Percentiles rank a stretch among this genome's conserved stretches.
These are phyloP conservation scores for Mesorhabditis spiculigera DNA, from an alignment of 2,888 invertebrate species.

Conservation along the genomic window DNA sequence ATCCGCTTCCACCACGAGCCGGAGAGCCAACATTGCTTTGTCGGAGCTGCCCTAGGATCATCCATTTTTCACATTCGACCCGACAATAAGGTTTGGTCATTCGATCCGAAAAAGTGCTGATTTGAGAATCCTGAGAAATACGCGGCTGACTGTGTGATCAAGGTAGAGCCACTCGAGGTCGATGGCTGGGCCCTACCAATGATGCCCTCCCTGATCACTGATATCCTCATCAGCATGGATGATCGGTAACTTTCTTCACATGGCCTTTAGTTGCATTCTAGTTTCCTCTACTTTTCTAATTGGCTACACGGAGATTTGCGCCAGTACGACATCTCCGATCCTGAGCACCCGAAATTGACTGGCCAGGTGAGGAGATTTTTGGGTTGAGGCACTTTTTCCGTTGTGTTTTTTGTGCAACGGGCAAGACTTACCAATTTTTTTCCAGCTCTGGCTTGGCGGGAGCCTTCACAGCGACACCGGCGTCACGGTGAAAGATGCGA, in stretches of 20 bases:
- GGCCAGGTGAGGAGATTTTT: conserved; percentile 74
- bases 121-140: not conserved
- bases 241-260: too few species aligned
- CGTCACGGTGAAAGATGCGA: conserved; percentile 76
- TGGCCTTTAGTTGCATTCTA: too few species aligned
- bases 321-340: conserved; percentile 86
- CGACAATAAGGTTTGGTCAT: conserved; percentile 35
- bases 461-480: conserved; percentile 71
- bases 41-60: conserved; percentile 80
- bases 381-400: too few species aligned
- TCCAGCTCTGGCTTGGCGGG: conserved; percentile 75
- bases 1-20: conserved; percentile 86
- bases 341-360: conserved; percentile 73
- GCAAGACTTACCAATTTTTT: not conserved
- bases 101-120: not conserved
- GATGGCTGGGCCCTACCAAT: conserved; percentile 70
- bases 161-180: conserved; percentile 3
- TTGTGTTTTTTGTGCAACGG: not conserved
- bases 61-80: conserved; percentile 73
- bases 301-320: conserved; percentile 90
- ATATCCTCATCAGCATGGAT: conserved; percentile 88
- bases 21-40: conserved; percentile 77
- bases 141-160: not conserved
- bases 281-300: conserved; percentile 76
- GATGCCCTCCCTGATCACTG: conserved; percentile 82